phyloP scores from a whole-genome alignment of 2,888 invertebrate genomes.

The Stenotaenia linearis region DNA sequence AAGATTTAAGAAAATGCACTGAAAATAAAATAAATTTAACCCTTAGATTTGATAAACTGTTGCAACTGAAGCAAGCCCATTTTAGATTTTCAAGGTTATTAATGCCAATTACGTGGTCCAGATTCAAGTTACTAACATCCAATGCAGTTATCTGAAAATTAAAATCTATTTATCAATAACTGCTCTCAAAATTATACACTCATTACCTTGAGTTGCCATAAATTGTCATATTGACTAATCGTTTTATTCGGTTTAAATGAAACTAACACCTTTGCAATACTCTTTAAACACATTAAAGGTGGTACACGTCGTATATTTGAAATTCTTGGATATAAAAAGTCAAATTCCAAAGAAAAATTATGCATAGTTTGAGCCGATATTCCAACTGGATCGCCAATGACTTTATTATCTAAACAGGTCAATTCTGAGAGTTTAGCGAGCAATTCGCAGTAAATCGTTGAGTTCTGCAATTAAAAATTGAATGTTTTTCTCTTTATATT shows the following conservation, averaged over 20 bases:
- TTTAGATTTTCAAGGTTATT: constrained; percentile 17
- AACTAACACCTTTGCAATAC: neutral
- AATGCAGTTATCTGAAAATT: constrained; percentile 3
- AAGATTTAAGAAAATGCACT: neutral
- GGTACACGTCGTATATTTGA: neutral
- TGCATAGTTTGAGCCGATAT: neutral
- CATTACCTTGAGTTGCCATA: neutral
- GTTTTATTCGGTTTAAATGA: neutral
- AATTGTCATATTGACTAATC: neutral
- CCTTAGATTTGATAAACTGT: neutral
- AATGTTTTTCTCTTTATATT: neutral
- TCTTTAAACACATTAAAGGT: neutral
- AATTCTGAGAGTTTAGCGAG: neutral
- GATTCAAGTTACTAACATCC: neutral
- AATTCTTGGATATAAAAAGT: neutral
- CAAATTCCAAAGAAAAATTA: neutral
- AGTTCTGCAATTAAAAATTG: neutral
- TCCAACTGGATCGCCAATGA: neutral
- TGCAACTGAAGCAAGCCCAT: constrained; percentile 29
- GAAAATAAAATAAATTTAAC: neutral
- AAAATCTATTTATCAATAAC: no score
- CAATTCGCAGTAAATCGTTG: neutral
- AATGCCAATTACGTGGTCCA: neutral
- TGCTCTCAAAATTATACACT: no score
- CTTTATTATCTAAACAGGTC: neutral